A percentile compares a stretch with the other conserved stretches of the same genome.
These are phyloP conservation scores for Tympanuchus pallidicinctus DNA, from an alignment of 2,113 vertebrate species.

Conservation along the genomic window DNA sequence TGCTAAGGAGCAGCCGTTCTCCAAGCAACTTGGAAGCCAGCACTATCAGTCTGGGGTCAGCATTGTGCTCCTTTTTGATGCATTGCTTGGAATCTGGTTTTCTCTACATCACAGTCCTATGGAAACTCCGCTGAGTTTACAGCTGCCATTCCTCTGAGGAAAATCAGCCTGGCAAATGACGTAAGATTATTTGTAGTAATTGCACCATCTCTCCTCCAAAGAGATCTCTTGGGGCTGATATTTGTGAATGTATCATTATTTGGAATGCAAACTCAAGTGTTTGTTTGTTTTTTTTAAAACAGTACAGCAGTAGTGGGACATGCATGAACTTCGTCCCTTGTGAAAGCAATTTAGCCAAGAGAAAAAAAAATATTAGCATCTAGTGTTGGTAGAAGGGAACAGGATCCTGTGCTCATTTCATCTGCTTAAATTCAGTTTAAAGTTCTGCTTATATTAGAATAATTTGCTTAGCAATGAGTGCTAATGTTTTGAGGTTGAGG, in stretches of 20 bases:
- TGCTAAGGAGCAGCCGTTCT: background rate
- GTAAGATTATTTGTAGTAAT: background rate
- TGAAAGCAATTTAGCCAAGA: background rate
- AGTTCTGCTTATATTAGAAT: background rate
- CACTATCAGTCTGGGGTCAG: background rate
- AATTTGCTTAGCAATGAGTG: background rate
- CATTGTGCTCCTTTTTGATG: background rate
- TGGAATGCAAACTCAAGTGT: background rate
- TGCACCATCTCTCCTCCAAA: background rate
- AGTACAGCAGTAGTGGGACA: background rate
- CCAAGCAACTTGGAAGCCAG: background rate
- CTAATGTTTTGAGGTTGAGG: background rate
- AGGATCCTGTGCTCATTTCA: background rate
- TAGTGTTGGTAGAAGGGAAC: background rate
- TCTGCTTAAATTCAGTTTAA: background rate
- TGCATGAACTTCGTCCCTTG: background rate
- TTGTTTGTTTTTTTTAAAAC: background rate
- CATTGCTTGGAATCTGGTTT: background rate
- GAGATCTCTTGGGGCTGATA: background rate
- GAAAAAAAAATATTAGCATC: background rate
- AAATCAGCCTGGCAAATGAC: background rate
- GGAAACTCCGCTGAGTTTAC: background rate
- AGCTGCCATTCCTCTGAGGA: background rate
- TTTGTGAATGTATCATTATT: constrained; percentile 1
- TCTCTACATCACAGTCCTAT: background rate